Conservation (phyloP, 2,888 invertebrate genomes). For the Tenthredo livida region DNA sequence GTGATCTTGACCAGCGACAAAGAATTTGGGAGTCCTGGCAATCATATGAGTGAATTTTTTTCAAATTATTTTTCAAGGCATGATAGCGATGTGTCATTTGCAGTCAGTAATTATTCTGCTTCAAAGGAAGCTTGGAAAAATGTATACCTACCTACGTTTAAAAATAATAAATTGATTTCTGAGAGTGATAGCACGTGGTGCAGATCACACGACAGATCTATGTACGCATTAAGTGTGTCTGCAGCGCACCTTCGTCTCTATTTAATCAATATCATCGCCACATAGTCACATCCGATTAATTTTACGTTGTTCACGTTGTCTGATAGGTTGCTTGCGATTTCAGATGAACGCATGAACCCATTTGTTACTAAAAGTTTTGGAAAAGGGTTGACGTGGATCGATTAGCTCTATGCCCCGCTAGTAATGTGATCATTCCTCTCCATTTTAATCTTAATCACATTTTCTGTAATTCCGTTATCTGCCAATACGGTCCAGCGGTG, state of each 20-base stretch:
- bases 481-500: not conserved
- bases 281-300: not conserved
- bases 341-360: not conserved
- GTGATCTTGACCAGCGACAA: too few relatives aligned
- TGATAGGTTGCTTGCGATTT: not conserved
- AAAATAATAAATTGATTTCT: constrained; percentile 5
- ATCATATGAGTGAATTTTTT: too few relatives aligned
- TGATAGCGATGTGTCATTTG: not conserved
- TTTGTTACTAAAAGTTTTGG: not conserved
- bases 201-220: not conserved
- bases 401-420: not conserved
- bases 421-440: not conserved
- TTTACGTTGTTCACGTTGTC: not conserved
- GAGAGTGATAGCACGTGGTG: not conserved
- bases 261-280: not conserved
- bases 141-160: not conserved
- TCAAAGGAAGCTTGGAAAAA: not conserved
- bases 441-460: not conserved
- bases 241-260: not conserved
- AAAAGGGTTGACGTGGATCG: constrained; percentile 14
- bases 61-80: not conserved
- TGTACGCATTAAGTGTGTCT: not conserved
- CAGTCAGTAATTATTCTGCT: not conserved
- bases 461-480: not conserved
- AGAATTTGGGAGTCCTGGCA: too few relatives aligned